A percentile compares a stretch with the other conserved stretches of the same genome.
Conservation (phyloP, 2,113 vertebrate genomes). For the Dolichotis patagonum region DNA sequence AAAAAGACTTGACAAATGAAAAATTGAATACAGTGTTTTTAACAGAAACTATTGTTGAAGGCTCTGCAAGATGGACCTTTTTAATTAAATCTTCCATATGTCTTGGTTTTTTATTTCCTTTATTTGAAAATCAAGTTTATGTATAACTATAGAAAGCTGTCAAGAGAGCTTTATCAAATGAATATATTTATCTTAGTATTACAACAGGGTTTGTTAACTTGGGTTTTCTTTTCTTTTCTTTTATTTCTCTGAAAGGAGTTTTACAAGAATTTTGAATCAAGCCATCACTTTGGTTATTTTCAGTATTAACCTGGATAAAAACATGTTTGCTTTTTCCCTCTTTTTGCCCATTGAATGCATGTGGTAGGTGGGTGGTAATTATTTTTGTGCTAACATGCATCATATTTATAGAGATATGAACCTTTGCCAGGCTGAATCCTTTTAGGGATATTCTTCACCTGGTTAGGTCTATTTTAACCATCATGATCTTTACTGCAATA, state of each 20-base stretch:
- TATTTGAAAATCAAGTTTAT: background rate
- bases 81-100: background rate
- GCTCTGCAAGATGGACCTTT: background rate
- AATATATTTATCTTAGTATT: background rate
- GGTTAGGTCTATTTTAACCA: background rate
- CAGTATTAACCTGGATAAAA: slow-evolving; percentile 1
- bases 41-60: background rate
- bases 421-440: background rate
- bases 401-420: background rate
- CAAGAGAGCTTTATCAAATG: background rate
- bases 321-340: background rate
- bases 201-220: background rate
- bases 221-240: background rate
- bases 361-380: background rate
- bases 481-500: background rate
- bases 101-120: background rate
- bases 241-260: background rate
- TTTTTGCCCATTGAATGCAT: background rate
- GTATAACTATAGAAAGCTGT: background rate
- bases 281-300: background rate
- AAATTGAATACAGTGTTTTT: background rate
- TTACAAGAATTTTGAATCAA: background rate
- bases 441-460: background rate
- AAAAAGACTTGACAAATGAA: background rate
- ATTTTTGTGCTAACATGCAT: background rate